Conservation (phyloP, 35 echinoderm and acorn worm species). For the Lytechinus variegatus region DNA sequence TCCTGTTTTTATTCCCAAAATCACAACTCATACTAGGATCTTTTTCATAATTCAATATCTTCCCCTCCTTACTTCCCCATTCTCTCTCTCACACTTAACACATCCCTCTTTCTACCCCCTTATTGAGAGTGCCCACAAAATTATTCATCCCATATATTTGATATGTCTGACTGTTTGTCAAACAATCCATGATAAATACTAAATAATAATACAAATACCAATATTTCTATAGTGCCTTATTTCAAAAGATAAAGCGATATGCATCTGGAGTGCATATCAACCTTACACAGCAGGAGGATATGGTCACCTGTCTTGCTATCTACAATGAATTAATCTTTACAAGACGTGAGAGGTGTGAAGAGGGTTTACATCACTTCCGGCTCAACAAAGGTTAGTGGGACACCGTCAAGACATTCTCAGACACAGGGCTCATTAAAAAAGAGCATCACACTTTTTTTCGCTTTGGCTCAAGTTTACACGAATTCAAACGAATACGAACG, state of each 20-base stretch:
- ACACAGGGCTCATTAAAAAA: neutral
- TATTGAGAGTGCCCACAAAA: too few species aligned
- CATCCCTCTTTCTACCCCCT: too few species aligned
- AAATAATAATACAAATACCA: too few species aligned
- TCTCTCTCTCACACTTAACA: too few species aligned
- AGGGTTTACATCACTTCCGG: neutral
- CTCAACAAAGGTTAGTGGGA: neutral
- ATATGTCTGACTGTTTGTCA: neutral
- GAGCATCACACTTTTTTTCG: neutral
- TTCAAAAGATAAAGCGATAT: neutral
- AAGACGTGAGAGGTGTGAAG: constrained; percentile 5
- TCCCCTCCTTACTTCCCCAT: neutral
- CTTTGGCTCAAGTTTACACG: neutral
- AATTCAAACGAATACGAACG: neutral
- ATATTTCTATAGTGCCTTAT: too few species aligned
- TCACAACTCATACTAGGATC: too few species aligned
- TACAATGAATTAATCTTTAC: constrained; percentile 27
- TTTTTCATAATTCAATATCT: neutral
- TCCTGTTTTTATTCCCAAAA: neutral
- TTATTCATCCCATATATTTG: neutral
- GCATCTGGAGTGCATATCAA: neutral
- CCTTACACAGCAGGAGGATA: neutral
- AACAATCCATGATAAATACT: too few species aligned
- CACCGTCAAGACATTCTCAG: neutral
- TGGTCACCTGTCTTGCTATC: neutral